Conservation (phyloP, 2,113 vertebrate genomes). For the Triplophysa siluroides region DNA sequence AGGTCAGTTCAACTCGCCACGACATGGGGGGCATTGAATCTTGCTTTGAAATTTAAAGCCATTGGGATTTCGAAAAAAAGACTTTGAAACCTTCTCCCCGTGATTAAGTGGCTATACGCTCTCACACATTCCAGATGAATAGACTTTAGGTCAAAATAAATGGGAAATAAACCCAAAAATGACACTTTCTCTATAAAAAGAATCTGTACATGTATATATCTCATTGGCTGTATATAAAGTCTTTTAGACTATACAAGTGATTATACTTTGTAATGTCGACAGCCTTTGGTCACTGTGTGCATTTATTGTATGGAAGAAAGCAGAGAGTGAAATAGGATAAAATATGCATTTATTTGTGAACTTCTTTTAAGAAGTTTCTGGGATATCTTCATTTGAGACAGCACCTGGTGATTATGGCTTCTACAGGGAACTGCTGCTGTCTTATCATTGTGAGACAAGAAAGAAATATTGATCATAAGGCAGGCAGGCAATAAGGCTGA, state of each 20-base stretch:
- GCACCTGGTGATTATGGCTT: not conserved
- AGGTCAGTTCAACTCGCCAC: slow-evolving; percentile 68
- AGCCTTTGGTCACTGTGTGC: not conserved
- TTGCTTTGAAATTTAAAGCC: slow-evolving; percentile 2
- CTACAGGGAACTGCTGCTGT: not conserved
- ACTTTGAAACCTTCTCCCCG: slow-evolving; percentile 26
- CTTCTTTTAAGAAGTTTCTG: not conserved
- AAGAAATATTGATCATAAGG: not conserved
- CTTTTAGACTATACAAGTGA: not conserved
- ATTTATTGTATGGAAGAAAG: not conserved
- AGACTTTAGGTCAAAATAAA: not conserved
- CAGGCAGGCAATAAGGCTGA: not conserved
- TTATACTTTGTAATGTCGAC: too few species aligned
- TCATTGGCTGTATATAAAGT: too few species aligned
- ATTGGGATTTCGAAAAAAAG: slow-evolving; percentile 22
- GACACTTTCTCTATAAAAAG: too few species aligned
- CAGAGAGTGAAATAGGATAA: not conserved
- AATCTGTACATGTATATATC: too few species aligned
- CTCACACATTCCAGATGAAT: slow-evolving; percentile 9
- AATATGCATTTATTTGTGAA: not conserved
- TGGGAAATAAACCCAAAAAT: not conserved
- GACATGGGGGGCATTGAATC: slow-evolving; percentile 4
- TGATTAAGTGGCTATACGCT: not conserved
- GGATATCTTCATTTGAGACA: not conserved
- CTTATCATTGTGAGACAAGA: slow-evolving; percentile 4